Base-by-base conservation (phyloP, 2,113 vertebrate genomes). In the Oryzias javanicus region DNA sequence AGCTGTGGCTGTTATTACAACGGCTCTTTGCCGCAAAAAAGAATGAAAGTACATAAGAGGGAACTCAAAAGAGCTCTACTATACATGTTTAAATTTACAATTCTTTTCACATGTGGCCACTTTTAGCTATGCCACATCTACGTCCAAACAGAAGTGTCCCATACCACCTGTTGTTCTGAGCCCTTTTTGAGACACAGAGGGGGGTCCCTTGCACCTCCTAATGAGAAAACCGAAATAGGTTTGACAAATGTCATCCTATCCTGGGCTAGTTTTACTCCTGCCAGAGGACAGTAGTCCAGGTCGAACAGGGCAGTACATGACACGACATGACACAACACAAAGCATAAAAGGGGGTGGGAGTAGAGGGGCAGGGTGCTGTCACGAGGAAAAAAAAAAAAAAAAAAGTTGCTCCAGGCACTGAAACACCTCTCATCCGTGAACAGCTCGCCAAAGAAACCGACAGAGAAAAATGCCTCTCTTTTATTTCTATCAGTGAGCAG, bases 171-270 rank as follows among this genome's bases (percentile, higher is more conserved):
- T 59, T 59, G 70, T 70, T 71, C 67, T 46, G 54, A 64, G 70
- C 67, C 74, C 78, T n/a, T 42, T 52, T 49, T 42, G 67, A 80
- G 45, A 85, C 59, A 68, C 62, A 25, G 45, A 70, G 77, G 35
- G 29, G 29, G 35, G 35, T 65, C 71, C 78, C 74, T 83, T 62
- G 74, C 87, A 88, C 82, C 72, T 90, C 74, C 84, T 89, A 89
- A 90, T 87, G 86, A 89, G 81, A 63, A 61, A 64, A 71, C 84
- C 67, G 64, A 86, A 88, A 90, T 89, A 84, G 78, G 79, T 81
- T 74, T 65, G 80, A 86, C 76, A 83, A 85, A 87, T 80, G 77
- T 81, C 81, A 81, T 69, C 74, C 68, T 46, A 69, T 67, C 50
- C 74, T 71, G 54, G 46, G 35, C 67, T 25, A 29, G 60, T 58